Conservation (phyloP, 2,113 vertebrate genomes). For the Crypturellus undulatus region DNA sequence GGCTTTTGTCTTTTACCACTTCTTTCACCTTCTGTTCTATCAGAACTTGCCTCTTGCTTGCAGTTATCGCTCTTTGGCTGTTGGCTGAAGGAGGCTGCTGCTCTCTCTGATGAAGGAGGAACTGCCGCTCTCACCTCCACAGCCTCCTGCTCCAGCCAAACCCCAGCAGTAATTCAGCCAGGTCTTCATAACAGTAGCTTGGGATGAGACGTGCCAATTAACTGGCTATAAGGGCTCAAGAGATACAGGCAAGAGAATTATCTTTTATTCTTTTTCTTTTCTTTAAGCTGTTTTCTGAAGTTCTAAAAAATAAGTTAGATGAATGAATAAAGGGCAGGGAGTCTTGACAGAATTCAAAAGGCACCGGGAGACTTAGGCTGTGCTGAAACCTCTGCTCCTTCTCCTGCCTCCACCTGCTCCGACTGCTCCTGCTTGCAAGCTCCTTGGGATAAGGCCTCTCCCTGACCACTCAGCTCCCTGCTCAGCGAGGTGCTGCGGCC, state of each 20-base stretch:
- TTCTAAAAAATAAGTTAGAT: neutral
- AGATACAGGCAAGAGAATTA: neutral
- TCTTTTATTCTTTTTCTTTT: neutral
- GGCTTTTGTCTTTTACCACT: neutral
- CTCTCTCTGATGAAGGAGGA: neutral
- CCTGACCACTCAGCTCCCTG: neutral
- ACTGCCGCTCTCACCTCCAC: neutral
- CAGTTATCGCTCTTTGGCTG: neutral
- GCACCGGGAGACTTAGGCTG: neutral
- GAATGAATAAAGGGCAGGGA: neutral
- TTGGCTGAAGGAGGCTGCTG: neutral
- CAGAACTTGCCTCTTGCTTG: neutral
- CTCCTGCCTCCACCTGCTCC: conserved; percentile 30
- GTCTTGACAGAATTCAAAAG: neutral
- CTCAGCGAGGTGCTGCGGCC: neutral
- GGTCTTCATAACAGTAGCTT: neutral
- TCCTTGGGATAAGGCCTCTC: neutral
- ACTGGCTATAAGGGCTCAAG: conserved; percentile 13
- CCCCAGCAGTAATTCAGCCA: conserved; percentile 31
- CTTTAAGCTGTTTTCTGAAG: neutral
- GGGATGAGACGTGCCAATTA: neutral
- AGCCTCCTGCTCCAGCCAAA: neutral
- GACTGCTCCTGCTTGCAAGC: neutral
- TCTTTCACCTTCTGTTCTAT: neutral
- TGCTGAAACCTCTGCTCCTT: neutral